Base-by-base conservation (phyloP, 1,140 invertebrate species). In the Ganaspis sp. region DNA sequence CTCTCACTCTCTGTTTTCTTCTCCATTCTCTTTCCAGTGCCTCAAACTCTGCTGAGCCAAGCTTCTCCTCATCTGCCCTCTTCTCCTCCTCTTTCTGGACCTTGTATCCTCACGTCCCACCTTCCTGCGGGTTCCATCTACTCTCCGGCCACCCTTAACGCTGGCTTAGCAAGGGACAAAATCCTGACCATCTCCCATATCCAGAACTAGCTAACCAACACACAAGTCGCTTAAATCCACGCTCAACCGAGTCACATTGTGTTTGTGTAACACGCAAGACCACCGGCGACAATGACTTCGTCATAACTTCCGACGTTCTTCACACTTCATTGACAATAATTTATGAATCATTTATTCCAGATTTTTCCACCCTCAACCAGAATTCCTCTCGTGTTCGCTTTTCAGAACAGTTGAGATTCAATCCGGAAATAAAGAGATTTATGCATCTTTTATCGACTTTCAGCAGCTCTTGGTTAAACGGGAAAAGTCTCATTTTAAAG, bases 91-190 rank as follows among this genome's bases (percentile, higher is more conserved):
- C 29, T 34, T 34, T 34, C 29, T 34, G 29, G 29, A 34, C 29
- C 29, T 34, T 34, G 29, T 34, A 34, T 42, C 75, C 69, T 72
- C 29, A 26, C 54, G 45, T 38, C 76, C 74, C 73, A 74, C 81
- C 78, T 78, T 78, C 64, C 84, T 70, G 80, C 79, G 85, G 83
- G 82, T 83, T 86, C 80, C 79, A 84, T 79, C 81, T 86, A 85
- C 85, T 86, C 86, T 86, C 77, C 76, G 83, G 87, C 85, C 76
- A 88, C 88, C 89, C 89, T 90, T 90, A 88, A 89, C 86, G 86
- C 85, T 86, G 86, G 87, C 89, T 90, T 90, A 89, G 86, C 84
- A 82, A 85, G 83, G 84, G 88, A 85, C 84, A 84, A 49, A 82
- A 83, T 80, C 79, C 79, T 81, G 70, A 80, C 83, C 78, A 81